Conservation (phyloP, 2,888 invertebrate genomes). For the Limnephilus lunatus region DNA sequence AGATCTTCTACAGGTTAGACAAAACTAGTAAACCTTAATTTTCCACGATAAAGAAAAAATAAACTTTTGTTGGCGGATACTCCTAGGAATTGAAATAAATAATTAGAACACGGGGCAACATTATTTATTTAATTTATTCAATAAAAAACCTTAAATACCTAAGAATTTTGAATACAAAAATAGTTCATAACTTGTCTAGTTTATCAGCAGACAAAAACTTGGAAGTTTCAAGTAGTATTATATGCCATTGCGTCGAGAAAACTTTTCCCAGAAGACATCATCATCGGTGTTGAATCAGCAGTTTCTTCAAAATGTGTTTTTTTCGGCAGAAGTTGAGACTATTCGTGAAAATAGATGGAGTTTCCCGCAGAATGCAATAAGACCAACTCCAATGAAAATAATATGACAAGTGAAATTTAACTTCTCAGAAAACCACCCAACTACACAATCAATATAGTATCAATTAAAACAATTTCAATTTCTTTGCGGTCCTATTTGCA, state of each 20-base stretch:
- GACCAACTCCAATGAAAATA: not conserved
- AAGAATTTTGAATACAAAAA: not conserved
- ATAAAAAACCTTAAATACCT: not conserved
- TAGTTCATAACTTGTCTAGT: not conserved
- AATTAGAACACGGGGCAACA: not conserved
- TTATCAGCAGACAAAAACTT: not conserved
- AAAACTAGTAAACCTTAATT: not conserved
- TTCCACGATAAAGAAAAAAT: too few species aligned
- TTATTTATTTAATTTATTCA: not conserved
- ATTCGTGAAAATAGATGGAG: not conserved
- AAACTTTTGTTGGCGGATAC: not conserved
- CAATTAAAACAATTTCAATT: too few species aligned
- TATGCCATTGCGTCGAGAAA: not conserved
- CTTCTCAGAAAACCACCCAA: not conserved
- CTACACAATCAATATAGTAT: too few species aligned
- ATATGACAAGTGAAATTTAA: conserved; percentile 2
- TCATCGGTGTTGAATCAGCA: not conserved
- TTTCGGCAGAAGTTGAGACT: not conserved
- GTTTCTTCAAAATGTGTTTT: not conserved
- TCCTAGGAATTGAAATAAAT: not conserved
- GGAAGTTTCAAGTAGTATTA: not conserved
- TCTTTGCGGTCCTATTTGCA: too few species aligned
- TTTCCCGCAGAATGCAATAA: not conserved
- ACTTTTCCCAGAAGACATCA: not conserved
- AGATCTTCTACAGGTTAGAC: too few species aligned